phyloP scores from a whole-genome alignment of 2,888 invertebrate species.

The Biston betularia region DNA sequence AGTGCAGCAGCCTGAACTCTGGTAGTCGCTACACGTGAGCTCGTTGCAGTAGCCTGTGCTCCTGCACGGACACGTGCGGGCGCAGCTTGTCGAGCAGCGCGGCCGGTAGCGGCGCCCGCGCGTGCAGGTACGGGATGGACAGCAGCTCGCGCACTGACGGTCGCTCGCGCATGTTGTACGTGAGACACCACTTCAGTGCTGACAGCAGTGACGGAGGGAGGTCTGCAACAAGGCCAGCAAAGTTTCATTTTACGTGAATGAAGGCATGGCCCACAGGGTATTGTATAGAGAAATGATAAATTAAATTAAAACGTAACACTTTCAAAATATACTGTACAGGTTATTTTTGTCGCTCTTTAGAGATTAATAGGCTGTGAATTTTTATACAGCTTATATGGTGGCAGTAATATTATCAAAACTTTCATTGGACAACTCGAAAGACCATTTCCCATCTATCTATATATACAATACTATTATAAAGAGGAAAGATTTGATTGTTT shows the following conservation, averaged over 20 bases:
- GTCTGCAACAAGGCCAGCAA: slow-evolving; percentile 56
- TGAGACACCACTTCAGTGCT: slow-evolving; percentile 90
- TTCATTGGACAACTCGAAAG: not conserved
- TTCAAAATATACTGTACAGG: not conserved
- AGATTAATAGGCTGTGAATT: too few species aligned
- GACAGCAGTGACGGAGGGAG: slow-evolving; percentile 87
- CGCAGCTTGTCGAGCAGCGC: slow-evolving; percentile 62
- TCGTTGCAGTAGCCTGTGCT: slow-evolving; percentile 63
- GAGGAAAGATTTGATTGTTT: too few species aligned
- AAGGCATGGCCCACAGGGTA: too few species aligned
- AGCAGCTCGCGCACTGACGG: slow-evolving; percentile 92
- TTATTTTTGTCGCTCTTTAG: too few species aligned
- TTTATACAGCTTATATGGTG: too few species aligned
- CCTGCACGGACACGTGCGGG: slow-evolving; percentile 60
- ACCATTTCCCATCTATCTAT: too few species aligned
- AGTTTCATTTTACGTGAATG: too few species aligned
- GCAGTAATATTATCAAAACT: not conserved
- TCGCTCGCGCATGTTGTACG: slow-evolving; percentile 89
- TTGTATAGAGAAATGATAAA: too few species aligned
- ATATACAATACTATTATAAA: too few species aligned
- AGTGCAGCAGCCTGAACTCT: too few species aligned
- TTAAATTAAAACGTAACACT: not conserved
- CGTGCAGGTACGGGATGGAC: slow-evolving; percentile 66
- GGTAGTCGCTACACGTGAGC: slow-evolving; percentile 45
- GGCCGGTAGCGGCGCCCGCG: slow-evolving; percentile 53